Conservation (phyloP, 2,888 invertebrate genomes). For the Cenopis cana region DNA sequence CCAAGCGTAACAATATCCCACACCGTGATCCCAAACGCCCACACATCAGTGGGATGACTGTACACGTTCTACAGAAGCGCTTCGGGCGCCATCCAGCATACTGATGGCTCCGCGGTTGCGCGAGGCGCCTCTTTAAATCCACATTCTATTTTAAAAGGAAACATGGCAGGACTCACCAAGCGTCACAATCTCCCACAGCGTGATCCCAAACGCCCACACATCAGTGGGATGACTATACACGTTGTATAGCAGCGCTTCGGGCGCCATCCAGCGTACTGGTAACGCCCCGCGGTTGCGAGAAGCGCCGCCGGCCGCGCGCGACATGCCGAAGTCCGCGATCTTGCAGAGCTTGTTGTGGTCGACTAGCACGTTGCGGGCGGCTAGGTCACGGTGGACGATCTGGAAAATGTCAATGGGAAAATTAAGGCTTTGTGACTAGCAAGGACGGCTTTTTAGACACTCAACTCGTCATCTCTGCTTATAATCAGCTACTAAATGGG, state of each 20-base stretch:
- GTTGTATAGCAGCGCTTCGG: slow-evolving; percentile 91
- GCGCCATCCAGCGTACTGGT: slow-evolving; percentile 94
- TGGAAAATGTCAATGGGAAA: slow-evolving; percentile 63
- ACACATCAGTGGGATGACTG: slow-evolving; percentile 93
- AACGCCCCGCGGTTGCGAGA: slow-evolving; percentile 85
- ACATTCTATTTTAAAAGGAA: too few species aligned
- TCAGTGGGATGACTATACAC: slow-evolving; percentile 93
- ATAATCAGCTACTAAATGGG: too few species aligned
- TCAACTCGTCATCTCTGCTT: too few species aligned
- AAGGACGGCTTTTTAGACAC: too few species aligned
- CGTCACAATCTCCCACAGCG: slow-evolving; percentile 95
- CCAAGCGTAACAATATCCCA: slow-evolving; percentile 96
- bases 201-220: slow-evolving; percentile 94
- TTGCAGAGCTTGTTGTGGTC: slow-evolving; percentile 95
- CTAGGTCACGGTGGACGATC: slow-evolving; percentile 94
- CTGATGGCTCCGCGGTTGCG: slow-evolving; percentile 86
- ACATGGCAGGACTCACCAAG: slow-evolving; percentile 82
- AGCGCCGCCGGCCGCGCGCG: slow-evolving; percentile 83
- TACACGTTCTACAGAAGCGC: slow-evolving; percentile 91
- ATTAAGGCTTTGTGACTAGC: too few species aligned
- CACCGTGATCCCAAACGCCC: slow-evolving; percentile 94
- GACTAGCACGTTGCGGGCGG: slow-evolving; percentile 92
- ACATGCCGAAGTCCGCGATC: slow-evolving; percentile 95
- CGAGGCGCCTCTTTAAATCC: too few species aligned
- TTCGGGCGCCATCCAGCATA: slow-evolving; percentile 95